Evolutionary conservation across 2,888 invertebrate genomes (phyloP).

Genomic region (Drosophila testacea): DNA sequence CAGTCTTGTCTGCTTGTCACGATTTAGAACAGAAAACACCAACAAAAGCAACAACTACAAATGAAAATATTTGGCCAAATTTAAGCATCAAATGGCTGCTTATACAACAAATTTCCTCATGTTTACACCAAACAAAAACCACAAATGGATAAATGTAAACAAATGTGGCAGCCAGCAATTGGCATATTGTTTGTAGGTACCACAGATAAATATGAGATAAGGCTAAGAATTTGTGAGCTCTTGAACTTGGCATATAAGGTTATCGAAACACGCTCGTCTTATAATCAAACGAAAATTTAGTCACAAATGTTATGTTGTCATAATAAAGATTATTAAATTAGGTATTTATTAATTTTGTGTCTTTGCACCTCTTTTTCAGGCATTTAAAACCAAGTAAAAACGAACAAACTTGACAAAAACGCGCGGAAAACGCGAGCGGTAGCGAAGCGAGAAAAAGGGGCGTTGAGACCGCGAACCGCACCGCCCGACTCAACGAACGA

Average conservation of each 20-base stretch:
- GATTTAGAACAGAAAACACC: constrained; percentile 25
- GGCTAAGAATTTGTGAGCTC: constrained; percentile 32
- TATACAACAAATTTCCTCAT: constrained; percentile 36
- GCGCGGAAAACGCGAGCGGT: constrained; percentile 53
- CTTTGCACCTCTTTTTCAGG: constrained; percentile 42
- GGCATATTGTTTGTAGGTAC: constrained; percentile 46
- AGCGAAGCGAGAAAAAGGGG: constrained; percentile 30
- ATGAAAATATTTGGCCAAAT: constrained; percentile 25
- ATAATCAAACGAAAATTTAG: not conserved
- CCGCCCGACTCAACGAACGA: constrained; percentile 19
- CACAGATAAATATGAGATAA: constrained; percentile 40
- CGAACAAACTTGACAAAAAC: constrained; percentile 53
- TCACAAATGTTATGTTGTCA: constrained; percentile 17
- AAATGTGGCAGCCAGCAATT: constrained; percentile 49
- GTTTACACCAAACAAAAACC: constrained; percentile 45
- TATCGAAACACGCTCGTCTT: constrained; percentile 24
- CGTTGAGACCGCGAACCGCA: constrained; percentile 61
- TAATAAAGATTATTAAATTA: constrained; percentile 22
- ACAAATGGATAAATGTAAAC: constrained; percentile 54
- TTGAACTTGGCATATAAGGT: constrained; percentile 48
- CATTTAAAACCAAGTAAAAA: constrained; percentile 23
- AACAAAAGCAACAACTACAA: constrained; percentile 18
- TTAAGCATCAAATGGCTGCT: constrained; percentile 20
- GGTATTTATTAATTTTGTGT: constrained; percentile 33
- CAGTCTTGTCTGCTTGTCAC: constrained; percentile 36